Conservation (phyloP, 2,797 vertebrate species). For the Rhinogobio ventralis region DNA sequence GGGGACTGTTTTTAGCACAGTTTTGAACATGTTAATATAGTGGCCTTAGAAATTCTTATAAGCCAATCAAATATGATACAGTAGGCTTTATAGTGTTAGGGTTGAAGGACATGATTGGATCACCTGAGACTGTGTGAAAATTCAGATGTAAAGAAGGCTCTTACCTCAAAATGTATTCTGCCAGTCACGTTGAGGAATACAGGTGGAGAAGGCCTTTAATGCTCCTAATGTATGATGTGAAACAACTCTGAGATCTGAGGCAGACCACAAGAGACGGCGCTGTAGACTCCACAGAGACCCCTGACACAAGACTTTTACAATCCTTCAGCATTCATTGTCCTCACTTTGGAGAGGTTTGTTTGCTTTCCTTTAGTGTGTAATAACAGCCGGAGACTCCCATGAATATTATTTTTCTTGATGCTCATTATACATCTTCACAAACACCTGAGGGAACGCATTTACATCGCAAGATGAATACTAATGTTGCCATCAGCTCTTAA, state of each 20-base stretch:
- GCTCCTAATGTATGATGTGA: slow-evolving; percentile 45
- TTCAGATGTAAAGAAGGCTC: slow-evolving; percentile 29
- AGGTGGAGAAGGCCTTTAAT: slow-evolving; percentile 30
- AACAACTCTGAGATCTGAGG: slow-evolving; percentile 25
- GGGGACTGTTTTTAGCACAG: background rate
- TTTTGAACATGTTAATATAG: background rate
- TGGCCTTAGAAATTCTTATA: background rate
- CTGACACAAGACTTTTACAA: slow-evolving; percentile 44
- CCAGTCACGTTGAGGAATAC: slow-evolving; percentile 12
- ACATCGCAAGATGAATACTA: slow-evolving; percentile 57
- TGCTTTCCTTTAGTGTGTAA: slow-evolving; percentile 61
- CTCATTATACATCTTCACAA: slow-evolving; percentile 64
- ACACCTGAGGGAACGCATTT: slow-evolving; percentile 56
- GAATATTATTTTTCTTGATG: slow-evolving; percentile 65
- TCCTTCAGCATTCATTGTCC: slow-evolving; percentile 54
- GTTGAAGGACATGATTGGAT: background rate
- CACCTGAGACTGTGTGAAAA: slow-evolving; percentile 12
- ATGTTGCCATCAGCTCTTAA: slow-evolving; percentile 46
- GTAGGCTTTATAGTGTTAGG: background rate
- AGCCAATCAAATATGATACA: background rate
- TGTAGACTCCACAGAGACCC: slow-evolving; percentile 2
- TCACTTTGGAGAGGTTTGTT: slow-evolving; percentile 66
- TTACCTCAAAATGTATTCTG: slow-evolving; percentile 39
- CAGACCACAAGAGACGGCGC: slow-evolving; percentile 15
- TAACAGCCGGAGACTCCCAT: slow-evolving; percentile 55